phyloP scores from a whole-genome alignment of 35 echinoderm and acorn worm genomes.

The Ophiothrix spiculata region DNA sequence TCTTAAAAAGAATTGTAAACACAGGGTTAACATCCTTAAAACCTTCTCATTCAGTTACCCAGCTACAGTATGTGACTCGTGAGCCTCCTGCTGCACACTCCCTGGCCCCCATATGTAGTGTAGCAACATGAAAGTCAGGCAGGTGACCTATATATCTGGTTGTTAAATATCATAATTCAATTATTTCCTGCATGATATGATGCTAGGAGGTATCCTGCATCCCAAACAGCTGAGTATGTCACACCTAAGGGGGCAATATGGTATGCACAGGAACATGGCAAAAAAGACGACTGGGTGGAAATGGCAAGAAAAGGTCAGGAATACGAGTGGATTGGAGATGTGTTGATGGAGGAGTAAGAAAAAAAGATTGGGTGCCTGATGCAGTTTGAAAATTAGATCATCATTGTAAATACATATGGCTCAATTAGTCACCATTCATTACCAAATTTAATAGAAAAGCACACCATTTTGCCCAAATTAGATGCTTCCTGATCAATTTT shows the following conservation, averaged over 20 bases:
- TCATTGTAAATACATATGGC: too few relatives aligned
- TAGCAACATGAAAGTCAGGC: not conserved
- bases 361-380: too few relatives aligned
- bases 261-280: not conserved
- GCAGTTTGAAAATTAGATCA: too few relatives aligned
- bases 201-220: not conserved
- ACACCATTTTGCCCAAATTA: too few relatives aligned
- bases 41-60: too few relatives aligned
- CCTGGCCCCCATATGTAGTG: not conserved
- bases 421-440: too few relatives aligned
- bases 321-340: too few relatives aligned
- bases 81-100: not conserved
- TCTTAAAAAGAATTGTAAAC: not conserved
- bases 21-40: constrained; percentile 4
- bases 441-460: too few relatives aligned
- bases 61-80: not conserved
- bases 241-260: not conserved
- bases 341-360: too few relatives aligned
- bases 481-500: too few relatives aligned
- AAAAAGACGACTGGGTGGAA: not conserved
- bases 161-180: constrained; percentile 7
- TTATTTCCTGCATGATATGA: not conserved
- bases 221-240: not conserved
- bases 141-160: not conserved
- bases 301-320: too few relatives aligned